Evolutionary conservation across 2,797 vertebrate species (phyloP).

Genomic region (Picus viridis): DNA sequence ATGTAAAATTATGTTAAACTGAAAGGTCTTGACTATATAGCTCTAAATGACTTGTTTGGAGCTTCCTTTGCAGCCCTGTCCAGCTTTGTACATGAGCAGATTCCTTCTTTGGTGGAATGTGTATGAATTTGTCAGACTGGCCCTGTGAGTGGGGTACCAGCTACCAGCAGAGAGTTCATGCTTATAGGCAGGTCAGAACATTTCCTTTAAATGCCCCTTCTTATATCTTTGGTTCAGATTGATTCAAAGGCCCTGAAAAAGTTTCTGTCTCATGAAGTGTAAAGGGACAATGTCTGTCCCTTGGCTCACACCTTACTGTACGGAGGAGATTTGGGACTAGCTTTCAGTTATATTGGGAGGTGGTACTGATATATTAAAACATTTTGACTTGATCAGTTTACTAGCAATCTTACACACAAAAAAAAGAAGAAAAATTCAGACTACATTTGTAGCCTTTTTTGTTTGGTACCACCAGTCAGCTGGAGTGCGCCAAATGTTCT

Average conservation of each 20-base stretch:
- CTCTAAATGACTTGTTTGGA: not conserved
- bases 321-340: not conserved
- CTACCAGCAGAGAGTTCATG: not conserved
- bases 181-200: not conserved
- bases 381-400: not conserved
- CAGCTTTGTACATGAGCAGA: not conserved
- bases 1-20: not conserved
- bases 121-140: not conserved
- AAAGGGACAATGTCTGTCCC: not conserved
- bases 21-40: not conserved
- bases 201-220: not conserved
- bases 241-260: too few relatives aligned
- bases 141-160: not conserved
- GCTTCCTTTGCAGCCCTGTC: not conserved
- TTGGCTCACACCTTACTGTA: not conserved
- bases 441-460: not conserved
- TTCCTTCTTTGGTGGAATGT: not conserved
- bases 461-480: not conserved
- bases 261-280: not conserved
- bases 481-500: not conserved
- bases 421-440: not conserved
- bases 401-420: not conserved
- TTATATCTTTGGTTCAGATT: not conserved
- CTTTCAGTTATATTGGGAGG: not conserved
- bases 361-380: not conserved